Base-by-base conservation (phyloP, 2,888 invertebrate genomes). In the Caenorhabditis macrosperma region DNA sequence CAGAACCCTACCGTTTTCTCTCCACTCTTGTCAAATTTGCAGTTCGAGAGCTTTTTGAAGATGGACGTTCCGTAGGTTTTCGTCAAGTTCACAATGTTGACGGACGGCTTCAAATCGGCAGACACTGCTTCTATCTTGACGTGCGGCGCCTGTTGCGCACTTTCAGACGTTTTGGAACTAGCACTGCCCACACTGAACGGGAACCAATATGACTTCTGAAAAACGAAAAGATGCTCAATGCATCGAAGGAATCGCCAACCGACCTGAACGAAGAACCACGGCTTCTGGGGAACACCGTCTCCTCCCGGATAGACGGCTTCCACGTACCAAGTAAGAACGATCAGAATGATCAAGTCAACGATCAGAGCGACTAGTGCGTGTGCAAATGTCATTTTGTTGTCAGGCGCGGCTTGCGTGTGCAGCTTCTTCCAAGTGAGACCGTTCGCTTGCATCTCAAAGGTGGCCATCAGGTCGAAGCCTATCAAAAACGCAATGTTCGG, bases 271-370 rank as follows among this genome's bases (percentile, higher is more conserved):
- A 94, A 93, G 89, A 95, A 96, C 94, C 95, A 96, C 26, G 94
- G 94, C 79, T 94, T 93, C 59, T 88, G 88, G 0, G 95, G 94
- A 0, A 96, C 94, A 3, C 96, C 96, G 91, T 93, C 95, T n/a
- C 94, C 94, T 38, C 84, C 82, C 0, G 96, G 96, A 80, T 94
- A 93, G 10, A 97, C 93, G 83, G 94, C 94, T 91, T 96, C 96
- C 28, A 96, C 91, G 90, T 96, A 97, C 84, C 96, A 92, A 0
- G 96, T 94, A 38, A 96, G 91, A 1, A 94, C 72, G 90, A 95
- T 93, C 89, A 95, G 95, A 0, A 95, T 82, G n/a, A 87, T 1
- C 5, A 85, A 86, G 66, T 87, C 87, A 15, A 88, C 74, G n/a
- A 87, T 41, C 4, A 89, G 71, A 77, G 86, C 85, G 41, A 71